These are phyloP conservation scores for Rana temporaria DNA, from an alignment of 2,113 vertebrate genomes.

Conservation along the genomic window DNA sequence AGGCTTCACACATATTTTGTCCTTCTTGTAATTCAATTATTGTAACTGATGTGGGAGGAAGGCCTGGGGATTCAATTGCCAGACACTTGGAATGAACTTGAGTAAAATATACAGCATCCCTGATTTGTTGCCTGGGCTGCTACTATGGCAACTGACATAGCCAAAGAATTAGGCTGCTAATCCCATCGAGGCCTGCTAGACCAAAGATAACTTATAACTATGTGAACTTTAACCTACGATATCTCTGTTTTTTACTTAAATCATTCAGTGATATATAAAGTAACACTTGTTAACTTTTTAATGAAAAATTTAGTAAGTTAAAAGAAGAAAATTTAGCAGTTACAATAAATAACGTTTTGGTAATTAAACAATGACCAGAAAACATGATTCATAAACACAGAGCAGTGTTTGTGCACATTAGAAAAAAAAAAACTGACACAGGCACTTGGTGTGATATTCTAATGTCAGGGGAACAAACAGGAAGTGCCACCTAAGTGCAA, in stretches of 20 bases:
- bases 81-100: constrained; percentile 42
- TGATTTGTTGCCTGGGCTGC: constrained; percentile 39
- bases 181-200: constrained; percentile 9
- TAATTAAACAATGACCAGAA: no score
- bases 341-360: no score
- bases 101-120: constrained; percentile 12
- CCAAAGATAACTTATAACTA: constrained; percentile 9
- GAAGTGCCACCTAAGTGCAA: no score
- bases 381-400: no score
- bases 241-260: background rate
- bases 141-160: constrained; percentile 46
- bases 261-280: background rate
- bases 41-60: constrained; percentile 51
- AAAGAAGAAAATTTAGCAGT: no score
- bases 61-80: constrained; percentile 36
- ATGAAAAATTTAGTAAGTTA: no score
- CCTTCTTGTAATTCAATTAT: constrained; percentile 49
- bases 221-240: background rate
- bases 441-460: no score
- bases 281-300: no score
- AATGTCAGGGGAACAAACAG: no score
- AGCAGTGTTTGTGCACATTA: no score
- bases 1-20: constrained; percentile 32
- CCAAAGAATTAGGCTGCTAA: background rate
- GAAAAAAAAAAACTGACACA: no score